These are phyloP conservation scores for Petrosia ficiformis DNA, from an alignment of 37 sponge, comb jelly and placozoan species.

Conservation along the genomic window DNA sequence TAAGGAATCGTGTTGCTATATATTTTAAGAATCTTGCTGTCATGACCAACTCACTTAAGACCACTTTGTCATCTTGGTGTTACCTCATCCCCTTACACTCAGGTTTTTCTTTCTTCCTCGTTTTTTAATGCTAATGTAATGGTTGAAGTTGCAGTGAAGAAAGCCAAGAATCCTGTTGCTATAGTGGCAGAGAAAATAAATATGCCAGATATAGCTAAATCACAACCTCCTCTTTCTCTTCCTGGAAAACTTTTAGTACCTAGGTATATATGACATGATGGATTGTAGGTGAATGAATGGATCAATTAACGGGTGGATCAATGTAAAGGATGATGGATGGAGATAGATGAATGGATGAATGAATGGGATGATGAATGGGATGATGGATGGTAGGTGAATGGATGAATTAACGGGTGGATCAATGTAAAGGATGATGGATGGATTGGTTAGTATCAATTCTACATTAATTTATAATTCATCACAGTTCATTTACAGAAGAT, in stretches of 20 bases:
- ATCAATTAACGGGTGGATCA: not conserved
- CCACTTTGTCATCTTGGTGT: too few species aligned
- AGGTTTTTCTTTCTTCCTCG: conserved; percentile 70
- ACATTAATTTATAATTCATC: not conserved
- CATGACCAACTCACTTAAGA: too few species aligned
- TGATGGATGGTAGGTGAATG: too few species aligned
- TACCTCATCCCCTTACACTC: not conserved
- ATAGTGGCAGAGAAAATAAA: conserved; percentile 51
- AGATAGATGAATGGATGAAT: too few species aligned
- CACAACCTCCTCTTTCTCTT: conserved; percentile 57
- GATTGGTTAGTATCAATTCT: too few species aligned
- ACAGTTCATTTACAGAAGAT: conserved; percentile 34
- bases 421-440: too few species aligned
- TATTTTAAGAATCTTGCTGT: too few species aligned
- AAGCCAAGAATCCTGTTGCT: conserved; percentile 68
- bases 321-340: too few species aligned
- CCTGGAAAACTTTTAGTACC: conserved; percentile 78
- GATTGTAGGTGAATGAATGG: not conserved
- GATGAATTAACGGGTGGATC: too few species aligned
- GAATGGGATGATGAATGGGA: too few species aligned
- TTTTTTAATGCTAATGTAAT: conserved; percentile 75
- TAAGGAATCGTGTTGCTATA: conserved; percentile 25
- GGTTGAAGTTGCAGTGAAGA: conserved; percentile 73
- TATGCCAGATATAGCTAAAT: conserved; percentile 37
- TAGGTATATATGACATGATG: conserved; percentile 43